A percentile compares a stretch with the other conserved stretches of the same genome.
phyloP scores from a whole-genome alignment of 92 coral and sea anemone species.

The Phenganax subtilis region DNA sequence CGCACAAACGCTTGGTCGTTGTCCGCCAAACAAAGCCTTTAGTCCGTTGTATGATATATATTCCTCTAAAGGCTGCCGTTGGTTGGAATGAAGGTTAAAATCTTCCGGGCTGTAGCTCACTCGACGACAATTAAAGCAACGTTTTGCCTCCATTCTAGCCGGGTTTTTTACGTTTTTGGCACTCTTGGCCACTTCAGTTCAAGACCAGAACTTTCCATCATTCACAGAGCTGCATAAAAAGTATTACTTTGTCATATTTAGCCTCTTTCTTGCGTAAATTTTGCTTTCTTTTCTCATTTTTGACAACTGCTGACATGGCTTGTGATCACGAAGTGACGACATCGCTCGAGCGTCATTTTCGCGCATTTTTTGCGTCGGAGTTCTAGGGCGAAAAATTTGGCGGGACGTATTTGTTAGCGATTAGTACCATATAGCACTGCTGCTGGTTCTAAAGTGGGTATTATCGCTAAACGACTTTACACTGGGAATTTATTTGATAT shows the following conservation, averaged over 20 bases:
- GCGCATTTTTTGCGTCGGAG: constrained; percentile 4
- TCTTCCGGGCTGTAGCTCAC: constrained; percentile 77
- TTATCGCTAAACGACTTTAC: too few species aligned
- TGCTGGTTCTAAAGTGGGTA: too few species aligned
- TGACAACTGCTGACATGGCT: constrained; percentile 29
- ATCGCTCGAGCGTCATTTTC: constrained; percentile 1
- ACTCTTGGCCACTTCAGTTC: constrained; percentile 12
- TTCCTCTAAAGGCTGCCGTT: constrained; percentile 43
- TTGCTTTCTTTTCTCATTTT: not conserved
- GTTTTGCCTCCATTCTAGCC: constrained; percentile 62
- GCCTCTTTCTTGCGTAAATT: not conserved
- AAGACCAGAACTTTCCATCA: constrained; percentile 2
- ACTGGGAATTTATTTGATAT: too few species aligned
- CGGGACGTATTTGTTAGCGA: not conserved
- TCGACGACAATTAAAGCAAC: constrained; percentile 89
- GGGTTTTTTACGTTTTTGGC: not conserved
- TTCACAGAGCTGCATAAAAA: not conserved
- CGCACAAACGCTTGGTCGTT: constrained; percentile 60
- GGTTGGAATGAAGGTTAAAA: constrained; percentile 38
- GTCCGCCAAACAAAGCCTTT: constrained; percentile 40
- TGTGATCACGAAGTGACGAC: constrained; percentile 13
- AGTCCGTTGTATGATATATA: constrained; percentile 41
- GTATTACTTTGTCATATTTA: constrained; percentile 5
- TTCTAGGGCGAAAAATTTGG: not conserved
- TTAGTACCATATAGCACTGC: too few species aligned